Evolutionary conservation across 2,113 vertebrate species (phyloP), one percentile per base, ranked within the genome.

Genomic region (Megaptera novaeangliae): DNA sequence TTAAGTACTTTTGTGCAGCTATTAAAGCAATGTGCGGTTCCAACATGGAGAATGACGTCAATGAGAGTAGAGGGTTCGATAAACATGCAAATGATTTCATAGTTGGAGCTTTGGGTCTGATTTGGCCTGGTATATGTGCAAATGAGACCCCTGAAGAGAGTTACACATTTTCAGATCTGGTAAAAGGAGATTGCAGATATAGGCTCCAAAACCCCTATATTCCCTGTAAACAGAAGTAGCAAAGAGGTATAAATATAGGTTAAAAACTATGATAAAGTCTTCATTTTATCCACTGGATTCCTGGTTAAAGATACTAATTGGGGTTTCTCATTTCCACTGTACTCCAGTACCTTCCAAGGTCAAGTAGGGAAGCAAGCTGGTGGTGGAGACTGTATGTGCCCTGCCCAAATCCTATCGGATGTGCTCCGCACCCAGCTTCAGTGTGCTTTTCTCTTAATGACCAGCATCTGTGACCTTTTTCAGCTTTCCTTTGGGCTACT

Each of bases 1-100:
- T 98, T 96, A 97, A 96, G 63, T 91, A 41, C 66, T 96, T 85
- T 29, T 84, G 57, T 86, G 52, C 25, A 94, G 90, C 44, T 25
- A 18, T 93, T 94, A 49, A 84, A 96, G 68, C 61, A 41, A 68
- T 96, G 85, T 69, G 49, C 5, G 7, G 17, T 87, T 95, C 78
- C 87, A 97, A 63, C 68, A 97, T 93, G 31, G 55, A 49, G 66
- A 95, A 59, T 34, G 49, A 71, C 72, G 88, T 94, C 89, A 81
- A 0, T 93, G 75, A 83, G 34, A 92, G 27, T 41, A 68, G 31
- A 86, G 34, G 21, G 74, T 74, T 52, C 57, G 10, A 57, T 46
- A 83, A 97, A 96, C 17, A 94, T 86, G 81, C 44, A 97, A 91
- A 97, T 80, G 5, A 23, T 75, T 97, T 92, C 61, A 83, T 55